A percentile compares a stretch with the other conserved stretches of the same genome.
Evolutionary conservation across 2,888 invertebrate genomes (phyloP).

Genomic region (Drosophila mercatorum): DNA sequence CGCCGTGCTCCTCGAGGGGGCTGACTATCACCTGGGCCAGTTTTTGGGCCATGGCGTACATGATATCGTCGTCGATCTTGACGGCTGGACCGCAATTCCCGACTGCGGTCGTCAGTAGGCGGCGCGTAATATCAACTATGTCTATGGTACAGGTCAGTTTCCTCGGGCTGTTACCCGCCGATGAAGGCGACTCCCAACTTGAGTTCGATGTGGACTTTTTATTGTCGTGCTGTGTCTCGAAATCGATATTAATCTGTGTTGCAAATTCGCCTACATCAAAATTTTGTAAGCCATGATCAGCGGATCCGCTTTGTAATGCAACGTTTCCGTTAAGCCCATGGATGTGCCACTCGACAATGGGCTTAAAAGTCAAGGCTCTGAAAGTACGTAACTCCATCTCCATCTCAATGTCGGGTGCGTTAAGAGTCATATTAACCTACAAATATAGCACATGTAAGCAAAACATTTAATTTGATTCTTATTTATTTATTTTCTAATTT

Average conservation of each 20-base stretch:
- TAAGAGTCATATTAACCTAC: neutral
- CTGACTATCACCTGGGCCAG: neutral
- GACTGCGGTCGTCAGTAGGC: neutral
- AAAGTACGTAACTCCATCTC: neutral
- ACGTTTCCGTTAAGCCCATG: neutral
- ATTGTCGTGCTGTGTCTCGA: neutral
- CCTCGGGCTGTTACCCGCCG: neutral
- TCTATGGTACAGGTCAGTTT: neutral
- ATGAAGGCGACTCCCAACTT: neutral
- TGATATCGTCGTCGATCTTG: neutral
- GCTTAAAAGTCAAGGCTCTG: neutral
- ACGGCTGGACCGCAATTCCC: neutral
- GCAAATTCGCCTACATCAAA: neutral
- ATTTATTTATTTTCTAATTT: no score
- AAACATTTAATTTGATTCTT: no score
- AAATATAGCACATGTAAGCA: no score
- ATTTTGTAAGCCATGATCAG: neutral
- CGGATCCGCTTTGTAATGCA: neutral
- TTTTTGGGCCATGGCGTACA: neutral
- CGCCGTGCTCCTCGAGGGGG: neutral
- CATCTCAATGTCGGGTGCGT: neutral
- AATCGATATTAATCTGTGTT: neutral
- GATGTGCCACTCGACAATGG: neutral
- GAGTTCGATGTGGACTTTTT: no score
- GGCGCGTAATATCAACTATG: conserved; percentile 2